Evolutionary conservation across 2,797 vertebrate genomes (phyloP).

Genomic region (Bovichtus diacanthus): DNA sequence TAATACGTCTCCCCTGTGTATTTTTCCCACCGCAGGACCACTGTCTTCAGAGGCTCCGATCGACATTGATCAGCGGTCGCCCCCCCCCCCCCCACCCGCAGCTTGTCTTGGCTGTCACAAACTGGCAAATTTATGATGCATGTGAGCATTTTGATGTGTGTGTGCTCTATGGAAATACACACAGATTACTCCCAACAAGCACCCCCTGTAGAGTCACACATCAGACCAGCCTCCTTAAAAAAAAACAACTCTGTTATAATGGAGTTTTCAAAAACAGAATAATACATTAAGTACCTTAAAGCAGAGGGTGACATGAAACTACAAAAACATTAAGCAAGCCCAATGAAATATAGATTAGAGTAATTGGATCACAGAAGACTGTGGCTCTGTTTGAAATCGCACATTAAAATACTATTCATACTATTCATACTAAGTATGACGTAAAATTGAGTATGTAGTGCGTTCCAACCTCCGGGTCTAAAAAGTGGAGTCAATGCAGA

Average conservation of each 20-base stretch:
- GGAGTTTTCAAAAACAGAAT: slow-evolving; percentile 81
- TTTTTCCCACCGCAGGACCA: slow-evolving; percentile 81
- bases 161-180: slow-evolving; percentile 32
- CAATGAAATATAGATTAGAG: slow-evolving; percentile 83
- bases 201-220: slow-evolving; percentile 68
- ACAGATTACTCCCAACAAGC: slow-evolving; percentile 50
- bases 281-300: slow-evolving; percentile 82
- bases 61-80: slow-evolving; percentile 73
- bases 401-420: neutral
- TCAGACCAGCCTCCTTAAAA: slow-evolving; percentile 64
- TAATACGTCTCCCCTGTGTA: slow-evolving; percentile 79
- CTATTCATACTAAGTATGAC: neutral
- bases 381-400: slow-evolving; percentile 23
- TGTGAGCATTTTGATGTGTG: slow-evolving; percentile 55
- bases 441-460: neutral
- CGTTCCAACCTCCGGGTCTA: neutral
- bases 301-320: slow-evolving; percentile 68
- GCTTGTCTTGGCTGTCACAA: slow-evolving; percentile 48
- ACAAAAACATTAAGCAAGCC: slow-evolving; percentile 79
- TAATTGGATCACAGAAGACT: slow-evolving; percentile 73
- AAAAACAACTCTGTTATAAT: slow-evolving; percentile 70
- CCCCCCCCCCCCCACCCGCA: slow-evolving; percentile 9
- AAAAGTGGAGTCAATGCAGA: no score
- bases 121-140: slow-evolving; percentile 53
- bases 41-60: slow-evolving; percentile 83